Percentiles rank a stretch among this genome's conserved stretches.
phyloP scores from a whole-genome alignment of 2,113 vertebrate species.

The Eulemur macaco region DNA sequence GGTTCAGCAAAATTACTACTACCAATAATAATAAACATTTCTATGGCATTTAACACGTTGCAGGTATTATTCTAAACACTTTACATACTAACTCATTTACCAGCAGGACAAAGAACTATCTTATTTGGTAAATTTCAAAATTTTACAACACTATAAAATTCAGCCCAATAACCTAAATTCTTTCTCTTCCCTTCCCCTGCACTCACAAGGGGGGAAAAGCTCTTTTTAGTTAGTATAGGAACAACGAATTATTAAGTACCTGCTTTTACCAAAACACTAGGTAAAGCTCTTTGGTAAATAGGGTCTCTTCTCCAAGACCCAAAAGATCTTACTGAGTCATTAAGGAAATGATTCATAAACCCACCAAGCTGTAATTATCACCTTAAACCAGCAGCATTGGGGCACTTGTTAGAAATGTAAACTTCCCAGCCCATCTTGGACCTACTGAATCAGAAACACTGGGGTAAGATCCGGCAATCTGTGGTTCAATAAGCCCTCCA shows the following conservation, averaged over 20 bases:
- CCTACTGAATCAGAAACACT: not conserved
- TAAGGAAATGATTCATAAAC: not conserved
- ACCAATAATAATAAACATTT: not conserved
- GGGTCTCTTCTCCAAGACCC: not conserved
- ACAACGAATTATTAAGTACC: not conserved
- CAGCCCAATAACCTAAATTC: not conserved
- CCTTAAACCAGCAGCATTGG: not conserved
- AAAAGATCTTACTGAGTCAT: not conserved
- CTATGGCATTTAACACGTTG: not conserved
- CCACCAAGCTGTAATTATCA: not conserved
- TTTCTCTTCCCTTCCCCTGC: not conserved
- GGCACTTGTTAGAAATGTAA: not conserved
- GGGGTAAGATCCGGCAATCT: not conserved
- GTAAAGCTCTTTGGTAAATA: not conserved
- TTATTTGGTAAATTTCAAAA: not conserved
- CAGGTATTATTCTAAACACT: not conserved
- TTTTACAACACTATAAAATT: conserved; percentile 50
- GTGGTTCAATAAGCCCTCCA: not conserved
- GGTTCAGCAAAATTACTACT: not conserved
- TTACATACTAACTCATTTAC: conserved; percentile 34
- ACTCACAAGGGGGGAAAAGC: not conserved
- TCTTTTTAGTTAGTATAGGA: not conserved
- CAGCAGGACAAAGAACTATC: not conserved
- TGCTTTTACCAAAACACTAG: not conserved
- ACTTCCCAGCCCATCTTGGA: not conserved